Evolutionary conservation across 2,888 invertebrate species (phyloP), one percentile per base, ranked within the genome.

Genomic region (Xestia c-nigrum): DNA sequence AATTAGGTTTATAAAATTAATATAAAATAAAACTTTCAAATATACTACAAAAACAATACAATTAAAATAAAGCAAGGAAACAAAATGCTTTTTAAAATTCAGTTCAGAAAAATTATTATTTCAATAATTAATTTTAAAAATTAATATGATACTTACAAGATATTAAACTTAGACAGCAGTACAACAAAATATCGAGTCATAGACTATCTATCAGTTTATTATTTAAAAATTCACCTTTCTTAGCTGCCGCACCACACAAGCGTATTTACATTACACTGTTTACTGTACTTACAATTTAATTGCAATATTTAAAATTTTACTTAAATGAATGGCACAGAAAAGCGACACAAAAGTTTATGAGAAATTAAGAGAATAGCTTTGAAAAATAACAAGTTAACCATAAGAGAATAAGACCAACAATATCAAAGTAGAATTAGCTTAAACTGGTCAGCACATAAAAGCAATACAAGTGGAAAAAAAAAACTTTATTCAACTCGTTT

Each of bases 181-280:
- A 79, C 46, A 75, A 82, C 50, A 82, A 65, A 61, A 83, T 66
- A 70, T 64, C 16, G 24, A 57, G 21, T 64, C 21, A 24, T 24
- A 68, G 9, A 74, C 43, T 57, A 65, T 64, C 43, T 57, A 65
- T 64, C 55, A 24, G n/a, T 74, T 55, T 50, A 76, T 73, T 72
- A 65, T 64, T 64, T n/a, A n/a, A 71, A 69, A 71, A 72, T 10
- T 66, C 65, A 57, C 69, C 66, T 63, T 72, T 50, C 72, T 66
- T 69, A 86, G 87, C 89, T 90, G 88, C 89, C 90, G 85, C 89
- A 88, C 84, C 85, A 61, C 69, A 63, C 70, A 85, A 89, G 88
- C 90, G 87, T 88, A 85, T 83, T 63, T 5, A 67, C 83, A 83
- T 64, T 74, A 66, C 10, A 72, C 43, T 68, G 52, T 40, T 40